Evolutionary conservation across 2,888 invertebrate species (phyloP).

Genomic region (Nephrotoma appendiculata): DNA sequence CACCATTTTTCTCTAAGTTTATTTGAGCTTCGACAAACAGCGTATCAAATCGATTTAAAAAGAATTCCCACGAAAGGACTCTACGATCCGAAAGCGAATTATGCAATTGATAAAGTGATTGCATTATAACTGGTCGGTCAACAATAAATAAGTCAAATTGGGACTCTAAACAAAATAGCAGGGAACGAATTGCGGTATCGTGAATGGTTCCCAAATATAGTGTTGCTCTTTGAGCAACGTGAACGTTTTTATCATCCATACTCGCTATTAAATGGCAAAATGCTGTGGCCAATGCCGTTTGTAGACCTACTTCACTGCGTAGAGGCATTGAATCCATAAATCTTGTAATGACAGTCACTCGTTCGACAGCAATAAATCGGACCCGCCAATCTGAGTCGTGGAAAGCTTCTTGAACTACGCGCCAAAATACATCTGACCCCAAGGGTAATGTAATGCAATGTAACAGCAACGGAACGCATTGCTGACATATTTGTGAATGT

Average conservation of each 20-base stretch:
- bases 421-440: slow-evolving; percentile 93
- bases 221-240: slow-evolving; percentile 87
- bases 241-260: slow-evolving; percentile 89
- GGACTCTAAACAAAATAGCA: slow-evolving; percentile 88
- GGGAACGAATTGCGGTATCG: slow-evolving; percentile 70
- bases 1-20: slow-evolving; percentile 68
- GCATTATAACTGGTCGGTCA: slow-evolving; percentile 92
- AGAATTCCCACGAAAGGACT: slow-evolving; percentile 95
- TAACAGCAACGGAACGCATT: slow-evolving; percentile 79
- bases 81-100: slow-evolving; percentile 81
- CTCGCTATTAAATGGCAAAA: slow-evolving; percentile 94
- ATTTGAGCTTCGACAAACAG: slow-evolving; percentile 93
- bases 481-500: slow-evolving; percentile 86
- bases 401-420: slow-evolving; percentile 88
- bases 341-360: slow-evolving; percentile 81
- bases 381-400: slow-evolving; percentile 77
- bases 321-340: slow-evolving; percentile 87
- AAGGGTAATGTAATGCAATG: slow-evolving; percentile 90
- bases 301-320: slow-evolving; percentile 65
- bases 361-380: slow-evolving; percentile 88
- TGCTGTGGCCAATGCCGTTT: slow-evolving; percentile 88
- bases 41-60: slow-evolving; percentile 89
- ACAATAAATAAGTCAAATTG: slow-evolving; percentile 96
- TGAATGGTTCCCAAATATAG: slow-evolving; percentile 88
- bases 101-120: slow-evolving; percentile 87